Percentiles rank a stretch among this genome's conserved stretches.
These are phyloP conservation scores for Phodopus roborovskii DNA, from an alignment of 2,113 vertebrate genomes.

Conservation along the genomic window DNA sequence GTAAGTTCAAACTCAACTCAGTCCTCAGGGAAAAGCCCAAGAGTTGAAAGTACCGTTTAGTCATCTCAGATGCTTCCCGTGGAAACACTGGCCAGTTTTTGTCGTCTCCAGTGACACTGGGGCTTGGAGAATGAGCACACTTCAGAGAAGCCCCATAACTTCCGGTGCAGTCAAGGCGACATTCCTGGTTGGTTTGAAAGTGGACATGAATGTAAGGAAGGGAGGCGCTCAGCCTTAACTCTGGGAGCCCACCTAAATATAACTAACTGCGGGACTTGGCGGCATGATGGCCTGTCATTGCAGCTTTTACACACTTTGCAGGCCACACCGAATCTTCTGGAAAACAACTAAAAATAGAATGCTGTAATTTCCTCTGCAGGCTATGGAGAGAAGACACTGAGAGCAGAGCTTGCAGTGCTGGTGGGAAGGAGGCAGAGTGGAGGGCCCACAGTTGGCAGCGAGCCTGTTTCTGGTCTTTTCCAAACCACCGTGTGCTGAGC, in stretches of 20 bases:
- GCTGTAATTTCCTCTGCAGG: background rate
- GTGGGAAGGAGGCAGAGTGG: background rate
- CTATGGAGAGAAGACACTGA: background rate
- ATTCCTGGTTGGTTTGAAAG: background rate
- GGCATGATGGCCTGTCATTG: background rate
- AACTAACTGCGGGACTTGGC: background rate
- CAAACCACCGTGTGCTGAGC: background rate
- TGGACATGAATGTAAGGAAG: background rate
- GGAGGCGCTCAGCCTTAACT: background rate
- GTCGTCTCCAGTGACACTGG: background rate
- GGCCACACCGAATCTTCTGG: background rate
- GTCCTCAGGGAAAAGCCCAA: background rate
- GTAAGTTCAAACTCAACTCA: background rate
- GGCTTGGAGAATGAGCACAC: no score
- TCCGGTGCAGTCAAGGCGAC: background rate
- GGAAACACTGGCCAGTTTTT: background rate
- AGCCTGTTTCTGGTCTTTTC: background rate
- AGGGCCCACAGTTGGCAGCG: fast-evolving
- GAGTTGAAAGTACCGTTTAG: background rate
- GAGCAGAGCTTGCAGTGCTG: no score
- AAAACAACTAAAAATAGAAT: constrained; percentile 54
- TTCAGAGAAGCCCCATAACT: background rate
- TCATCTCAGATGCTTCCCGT: background rate
- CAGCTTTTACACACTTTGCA: background rate
- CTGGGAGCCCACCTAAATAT: background rate